Conservation (phyloP, 2,888 invertebrate genomes). For the Hoplodrina ambigua region DNA sequence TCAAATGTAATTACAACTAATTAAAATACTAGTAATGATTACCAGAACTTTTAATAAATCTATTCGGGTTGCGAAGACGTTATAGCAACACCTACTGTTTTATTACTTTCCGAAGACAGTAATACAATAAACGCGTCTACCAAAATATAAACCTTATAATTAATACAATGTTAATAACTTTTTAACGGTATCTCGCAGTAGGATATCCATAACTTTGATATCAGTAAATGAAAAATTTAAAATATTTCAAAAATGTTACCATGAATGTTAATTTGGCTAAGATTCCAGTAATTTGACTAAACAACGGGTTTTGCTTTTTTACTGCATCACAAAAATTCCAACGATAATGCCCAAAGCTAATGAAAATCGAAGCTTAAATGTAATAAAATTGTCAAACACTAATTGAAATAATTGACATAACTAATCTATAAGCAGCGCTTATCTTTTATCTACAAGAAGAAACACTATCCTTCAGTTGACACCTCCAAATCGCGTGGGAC, state of each 20-base stretch:
- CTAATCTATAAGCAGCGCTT: conserved; percentile 21
- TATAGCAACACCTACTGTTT: conserved; percentile 73
- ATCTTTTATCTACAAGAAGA: conserved; percentile 36
- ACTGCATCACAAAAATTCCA: neutral
- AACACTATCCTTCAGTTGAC: conserved; percentile 30
- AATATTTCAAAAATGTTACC: too few relatives aligned
- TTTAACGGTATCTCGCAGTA: conserved; percentile 43
- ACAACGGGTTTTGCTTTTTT: neutral
- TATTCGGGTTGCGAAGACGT: conserved; percentile 43
- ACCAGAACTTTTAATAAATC: conserved; percentile 21
- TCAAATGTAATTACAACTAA: conserved; percentile 18
- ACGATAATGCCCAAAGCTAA: neutral
- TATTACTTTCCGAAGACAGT: conserved; percentile 59
- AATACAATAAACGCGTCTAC: conserved; percentile 48
- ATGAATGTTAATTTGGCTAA: neutral
- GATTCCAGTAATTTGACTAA: neutral
- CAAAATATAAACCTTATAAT: conserved; percentile 50
- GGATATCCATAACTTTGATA: neutral
- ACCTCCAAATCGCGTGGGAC: conserved; percentile 29
- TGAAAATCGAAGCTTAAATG: neutral
- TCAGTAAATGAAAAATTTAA: neutral
- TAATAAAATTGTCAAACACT: conserved; percentile 18
- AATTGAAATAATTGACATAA: conserved; percentile 40
- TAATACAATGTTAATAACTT: conserved; percentile 53
- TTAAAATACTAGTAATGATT: conserved; percentile 16